Base-by-base conservation (phyloP, 64 coral and sea anemone species). In the Montipora capricornis region DNA sequence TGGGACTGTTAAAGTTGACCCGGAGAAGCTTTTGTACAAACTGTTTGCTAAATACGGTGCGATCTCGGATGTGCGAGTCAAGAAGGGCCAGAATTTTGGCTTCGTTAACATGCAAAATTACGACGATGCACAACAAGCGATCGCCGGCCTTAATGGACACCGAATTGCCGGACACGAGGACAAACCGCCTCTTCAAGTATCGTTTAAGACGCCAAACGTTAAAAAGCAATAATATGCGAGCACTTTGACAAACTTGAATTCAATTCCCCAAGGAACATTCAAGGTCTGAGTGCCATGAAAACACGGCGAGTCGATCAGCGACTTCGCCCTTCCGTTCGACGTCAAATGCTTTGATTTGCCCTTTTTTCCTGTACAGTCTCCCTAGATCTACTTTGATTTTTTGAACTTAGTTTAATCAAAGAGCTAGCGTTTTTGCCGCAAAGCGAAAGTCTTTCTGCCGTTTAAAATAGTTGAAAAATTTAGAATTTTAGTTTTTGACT, bases 91-190 rank as follows among this genome's bases (percentile, higher is more conserved):
- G 78, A 93, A 93, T 44, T 98, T 95, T 80, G 96, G 96, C 81
- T 98, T 98, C 93, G 93, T 98, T 71, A 98, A 98, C 84, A 98
- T 98, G 96, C 84, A 84, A 60, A 98, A 87, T 87, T 98, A 98
- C 46, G 96, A 98, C 26, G 96, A 98, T 92, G 96, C 96, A 44
- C 94, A 84, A 78, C 83, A 82, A 71, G 96, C 96, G 15, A 98
- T 98, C 78, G 91, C 90, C 26, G 64, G 87, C 46, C 90, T 98
- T 14, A 88, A 98, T 75, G 90, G 93, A 71, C 82, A 86, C 29
- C 62, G 82, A 68, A 44, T 86, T 37, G 87, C 93, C 78, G 88
- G 90, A 88, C 96, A 95, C 80, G 90, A 98, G 74, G 93, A 90
- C 47, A 98, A 98, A 98, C 87, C 88, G 6, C 82, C 82, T 71